Percentiles rank a stretch among this genome's conserved stretches.
Evolutionary conservation across 2,888 invertebrate species (phyloP).

Genomic region (Ametastegia equiseti): DNA sequence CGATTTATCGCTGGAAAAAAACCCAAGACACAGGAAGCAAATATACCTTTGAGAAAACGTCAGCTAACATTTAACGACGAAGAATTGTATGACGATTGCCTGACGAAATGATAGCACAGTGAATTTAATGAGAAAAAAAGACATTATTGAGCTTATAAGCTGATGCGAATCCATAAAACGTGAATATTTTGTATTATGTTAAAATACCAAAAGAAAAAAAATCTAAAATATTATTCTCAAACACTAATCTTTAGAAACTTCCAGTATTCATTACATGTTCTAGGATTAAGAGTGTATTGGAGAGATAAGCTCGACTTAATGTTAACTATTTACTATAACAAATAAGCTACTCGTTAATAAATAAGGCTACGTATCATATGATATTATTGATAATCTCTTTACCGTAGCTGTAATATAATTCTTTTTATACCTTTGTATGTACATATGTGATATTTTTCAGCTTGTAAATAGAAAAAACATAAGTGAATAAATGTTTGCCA

Average conservation of each 20-base stretch:
- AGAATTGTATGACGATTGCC: conserved; percentile 26
- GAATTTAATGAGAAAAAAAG: background rate
- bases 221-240: background rate
- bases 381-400: background rate
- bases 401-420: conserved; percentile 29
- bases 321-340: background rate
- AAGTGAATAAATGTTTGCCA: conserved; percentile 16
- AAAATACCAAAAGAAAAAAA: background rate
- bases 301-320: background rate
- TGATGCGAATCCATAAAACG: background rate
- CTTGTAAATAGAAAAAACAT: conserved; percentile 10
- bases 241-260: too few species aligned
- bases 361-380: background rate
- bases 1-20: background rate
- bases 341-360: background rate
- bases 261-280: too few species aligned
- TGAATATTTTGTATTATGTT: background rate
- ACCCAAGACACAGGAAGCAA: background rate
- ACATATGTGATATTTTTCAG: conserved; percentile 33
- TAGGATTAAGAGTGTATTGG: too few species aligned
- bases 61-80: background rate
- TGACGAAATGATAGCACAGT: background rate
- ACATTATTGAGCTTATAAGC: background rate
- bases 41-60: background rate
- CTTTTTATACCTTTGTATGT: conserved; percentile 33